Evolutionary conservation across 23 tunicate genomes (phyloP), one percentile per base, ranked within the genome.

Genomic region (Corella eumyota): DNA sequence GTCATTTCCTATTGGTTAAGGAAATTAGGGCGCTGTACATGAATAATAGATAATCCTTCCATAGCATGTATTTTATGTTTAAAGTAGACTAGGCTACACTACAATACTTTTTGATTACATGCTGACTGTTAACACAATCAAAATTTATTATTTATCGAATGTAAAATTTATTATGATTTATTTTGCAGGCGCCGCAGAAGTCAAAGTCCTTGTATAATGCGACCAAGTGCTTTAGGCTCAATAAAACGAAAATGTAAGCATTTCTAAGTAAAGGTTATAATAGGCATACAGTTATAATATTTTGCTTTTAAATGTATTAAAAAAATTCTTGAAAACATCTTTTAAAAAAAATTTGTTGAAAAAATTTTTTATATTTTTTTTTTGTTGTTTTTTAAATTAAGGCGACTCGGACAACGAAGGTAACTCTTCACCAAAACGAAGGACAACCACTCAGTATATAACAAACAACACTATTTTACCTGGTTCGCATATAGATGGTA

Each of bases 201-300:
- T 56, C 94, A 84, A 36, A 84, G 94, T 64, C 94, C 94, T 26
- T 76, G 83, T 45, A 70, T 84, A 4, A 64, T 75, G 94, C 67
- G 69, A 30, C 83, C 83, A n/a, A 84, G 83, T 49, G 83, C 78
- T 4, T 69, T 76, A 2, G 83, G 78, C 4, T 50, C 94, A 0
- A 75, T 76, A 15, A 84, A 84, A 37, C 47, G 94, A 84, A 84
- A 84, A 84, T 84, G 94, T 84, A 56, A 70, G 83, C 56, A 6
- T n/a, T n/a, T n/a, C n/a, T n/a, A n/a, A n/a, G n/a, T n/a, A n/a
- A n/a, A n/a, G n/a, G n/a, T n/a, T n/a, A n/a, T n/a, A n/a, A n/a
- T n/a, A n/a, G n/a, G n/a, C n/a, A n/a, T n/a, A n/a, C n/a, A n/a
- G n/a, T n/a, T n/a, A n/a, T n/a, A n/a, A n/a, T n/a, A n/a, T n/a